Conservation (phyloP, 1,140 invertebrate species). For the Drosophila kikkawai region DNA sequence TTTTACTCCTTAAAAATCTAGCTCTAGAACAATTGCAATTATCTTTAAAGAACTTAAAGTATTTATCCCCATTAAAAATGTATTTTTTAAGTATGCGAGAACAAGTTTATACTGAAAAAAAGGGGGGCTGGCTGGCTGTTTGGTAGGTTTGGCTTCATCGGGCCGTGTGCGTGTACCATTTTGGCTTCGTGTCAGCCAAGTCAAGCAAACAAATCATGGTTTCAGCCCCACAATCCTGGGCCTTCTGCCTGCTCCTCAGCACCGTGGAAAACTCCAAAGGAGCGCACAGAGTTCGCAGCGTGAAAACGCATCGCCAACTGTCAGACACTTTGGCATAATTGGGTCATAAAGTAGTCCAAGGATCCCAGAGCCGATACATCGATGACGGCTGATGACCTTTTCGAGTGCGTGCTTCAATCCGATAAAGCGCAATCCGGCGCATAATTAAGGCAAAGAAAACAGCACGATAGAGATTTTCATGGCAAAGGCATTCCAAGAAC, state of each 20-base stretch:
- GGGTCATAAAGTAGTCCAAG: constrained; percentile 81
- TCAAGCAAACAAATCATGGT: constrained; percentile 54
- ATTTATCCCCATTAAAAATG: background rate
- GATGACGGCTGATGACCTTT: constrained; percentile 64
- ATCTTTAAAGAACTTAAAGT: background rate
- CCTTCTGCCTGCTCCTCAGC: background rate
- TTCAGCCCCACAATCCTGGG: constrained; percentile 6
- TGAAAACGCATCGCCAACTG: constrained; percentile 73
- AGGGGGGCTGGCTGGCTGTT: background rate
- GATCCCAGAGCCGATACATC: constrained; percentile 45
- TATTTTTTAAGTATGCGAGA: constrained; percentile 10
- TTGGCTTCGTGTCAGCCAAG: constrained; percentile 50
- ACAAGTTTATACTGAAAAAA: constrained; percentile 22
- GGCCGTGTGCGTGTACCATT: constrained; percentile 22
- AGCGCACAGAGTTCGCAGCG: constrained; percentile 37
- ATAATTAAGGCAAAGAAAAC: constrained; percentile 22
- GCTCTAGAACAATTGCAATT: too few species aligned
- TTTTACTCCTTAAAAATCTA: too few species aligned
- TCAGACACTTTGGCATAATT: constrained; percentile 82
- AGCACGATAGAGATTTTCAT: constrained; percentile 33
- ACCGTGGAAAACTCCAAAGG: constrained; percentile 13
- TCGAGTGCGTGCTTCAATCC: constrained; percentile 36
- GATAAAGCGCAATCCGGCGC: constrained; percentile 44
- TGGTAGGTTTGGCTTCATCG: background rate
- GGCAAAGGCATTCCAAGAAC: constrained; percentile 16